These are phyloP conservation scores for Aleiodes testaceus DNA, from an alignment of 2,888 invertebrate genomes.

Conservation along the genomic window DNA sequence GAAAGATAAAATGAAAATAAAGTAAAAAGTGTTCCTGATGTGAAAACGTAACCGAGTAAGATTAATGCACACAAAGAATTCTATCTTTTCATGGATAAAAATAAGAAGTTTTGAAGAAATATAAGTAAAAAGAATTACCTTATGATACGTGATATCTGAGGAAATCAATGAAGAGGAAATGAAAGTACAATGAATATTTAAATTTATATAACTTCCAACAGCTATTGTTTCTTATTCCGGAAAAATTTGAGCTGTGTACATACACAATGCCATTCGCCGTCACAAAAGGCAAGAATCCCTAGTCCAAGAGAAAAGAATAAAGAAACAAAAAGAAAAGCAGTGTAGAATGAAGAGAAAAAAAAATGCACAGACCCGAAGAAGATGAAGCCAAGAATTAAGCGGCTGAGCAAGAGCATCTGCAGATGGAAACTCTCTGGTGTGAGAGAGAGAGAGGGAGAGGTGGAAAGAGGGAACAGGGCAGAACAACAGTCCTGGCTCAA, in stretches of 20 bases:
- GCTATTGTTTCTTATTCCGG: not conserved
- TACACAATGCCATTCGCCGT: not conserved
- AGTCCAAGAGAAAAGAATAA: not conserved
- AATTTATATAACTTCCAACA: not conserved
- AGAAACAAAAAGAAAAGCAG: not conserved
- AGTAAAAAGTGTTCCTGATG: not conserved
- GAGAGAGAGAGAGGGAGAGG: not conserved
- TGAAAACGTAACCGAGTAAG: slow-evolving; percentile 31
- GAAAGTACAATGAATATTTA: not conserved
- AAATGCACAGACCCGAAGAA: not conserved
- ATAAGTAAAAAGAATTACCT: not conserved
- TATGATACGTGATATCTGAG: no score
- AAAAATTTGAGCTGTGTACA: slow-evolving; percentile 8
- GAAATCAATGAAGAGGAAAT: not conserved
- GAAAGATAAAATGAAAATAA: slow-evolving; percentile 3
- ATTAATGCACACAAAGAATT: not conserved
- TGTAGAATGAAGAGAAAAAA: not conserved
- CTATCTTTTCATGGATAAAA: not conserved
- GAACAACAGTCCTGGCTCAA: slow-evolving; percentile 23
- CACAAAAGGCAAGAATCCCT: not conserved
- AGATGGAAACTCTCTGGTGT: not conserved
- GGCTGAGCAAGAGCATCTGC: not conserved
- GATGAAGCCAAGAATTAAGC: slow-evolving; percentile 29
- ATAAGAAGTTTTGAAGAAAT: not conserved
- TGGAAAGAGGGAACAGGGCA: slow-evolving; percentile 14